Percentiles rank a stretch among this genome's conserved stretches.
Evolutionary conservation across 2,113 vertebrate genomes (phyloP).

Genomic region (Apus apus): DNA sequence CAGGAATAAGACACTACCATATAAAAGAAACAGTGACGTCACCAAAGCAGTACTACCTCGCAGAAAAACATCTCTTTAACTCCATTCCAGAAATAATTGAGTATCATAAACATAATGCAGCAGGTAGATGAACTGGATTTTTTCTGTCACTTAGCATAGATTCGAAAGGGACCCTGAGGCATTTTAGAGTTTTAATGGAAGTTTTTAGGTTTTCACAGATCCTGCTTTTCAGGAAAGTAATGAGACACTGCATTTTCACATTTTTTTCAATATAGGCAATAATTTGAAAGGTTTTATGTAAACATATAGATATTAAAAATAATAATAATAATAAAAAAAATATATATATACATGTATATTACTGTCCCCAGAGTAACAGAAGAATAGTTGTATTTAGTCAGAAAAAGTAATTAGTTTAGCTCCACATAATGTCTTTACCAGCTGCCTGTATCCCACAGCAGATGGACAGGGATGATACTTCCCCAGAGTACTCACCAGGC

Average conservation of each 20-base stretch:
- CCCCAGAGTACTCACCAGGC: neutral
- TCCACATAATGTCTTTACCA: neutral
- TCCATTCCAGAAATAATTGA: constrained; percentile 92
- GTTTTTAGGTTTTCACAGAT: neutral
- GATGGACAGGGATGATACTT: neutral
- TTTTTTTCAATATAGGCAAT: neutral
- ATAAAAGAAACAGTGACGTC: constrained; percentile 83
- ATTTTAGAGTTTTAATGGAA: neutral
- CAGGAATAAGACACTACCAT: constrained; percentile 86
- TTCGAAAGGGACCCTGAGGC: neutral
- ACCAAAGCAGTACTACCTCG: constrained; percentile 85
- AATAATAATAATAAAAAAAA: no score
- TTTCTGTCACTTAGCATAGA: neutral
- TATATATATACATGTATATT: neutral
- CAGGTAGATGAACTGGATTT: constrained; percentile 76
- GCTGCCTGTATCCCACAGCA: neutral
- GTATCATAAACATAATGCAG: constrained; percentile 95
- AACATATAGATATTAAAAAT: no score
- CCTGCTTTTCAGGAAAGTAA: neutral
- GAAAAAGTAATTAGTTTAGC: neutral
- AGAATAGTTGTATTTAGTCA: neutral
- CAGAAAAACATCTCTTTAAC: constrained; percentile 90
- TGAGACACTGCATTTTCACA: neutral
- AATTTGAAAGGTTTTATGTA: neutral
- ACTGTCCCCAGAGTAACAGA: neutral